Evolutionary conservation across 1,140 invertebrate genomes (phyloP).

Genomic region (Anadara kagoshimensis): DNA sequence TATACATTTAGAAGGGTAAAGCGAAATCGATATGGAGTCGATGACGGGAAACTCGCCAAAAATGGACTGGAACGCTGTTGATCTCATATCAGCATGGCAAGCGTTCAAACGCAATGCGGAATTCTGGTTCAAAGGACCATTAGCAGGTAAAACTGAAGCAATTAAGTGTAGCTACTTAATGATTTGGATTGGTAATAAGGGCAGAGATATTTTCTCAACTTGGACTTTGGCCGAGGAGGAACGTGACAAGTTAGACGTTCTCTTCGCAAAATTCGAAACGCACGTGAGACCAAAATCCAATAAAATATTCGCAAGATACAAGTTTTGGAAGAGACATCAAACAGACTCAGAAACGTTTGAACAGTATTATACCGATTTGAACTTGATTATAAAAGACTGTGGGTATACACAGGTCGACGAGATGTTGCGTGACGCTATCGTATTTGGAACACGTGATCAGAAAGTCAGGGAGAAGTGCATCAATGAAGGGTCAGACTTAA

Average conservation of each 20-base stretch:
- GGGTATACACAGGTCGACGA: conserved; percentile 26
- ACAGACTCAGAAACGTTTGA: conserved; percentile 31
- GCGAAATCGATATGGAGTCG: no score
- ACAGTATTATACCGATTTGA: conserved; percentile 39
- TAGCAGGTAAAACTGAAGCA: conserved; percentile 32
- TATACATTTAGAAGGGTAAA: no score
- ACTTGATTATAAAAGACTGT: conserved; percentile 35
- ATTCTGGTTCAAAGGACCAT: conserved; percentile 31
- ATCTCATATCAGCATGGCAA: conserved; percentile 25
- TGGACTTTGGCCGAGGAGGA: conserved; percentile 19
- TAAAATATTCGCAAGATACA: conserved; percentile 30
- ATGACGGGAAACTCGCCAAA: no score
- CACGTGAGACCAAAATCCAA: conserved; percentile 38
- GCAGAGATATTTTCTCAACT: conserved; percentile 18
- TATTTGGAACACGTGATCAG: conserved; percentile 17
- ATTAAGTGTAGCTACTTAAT: conserved; percentile 26
- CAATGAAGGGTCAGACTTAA: conserved; percentile 16
- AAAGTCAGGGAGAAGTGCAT: conserved; percentile 14
- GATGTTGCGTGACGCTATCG: conserved; percentile 38
- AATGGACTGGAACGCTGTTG: conserved; percentile 32
- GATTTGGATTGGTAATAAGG: conserved; percentile 31
- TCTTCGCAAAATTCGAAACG: conserved; percentile 19
- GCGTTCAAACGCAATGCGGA: conserved; percentile 31
- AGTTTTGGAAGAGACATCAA: conserved; percentile 28
- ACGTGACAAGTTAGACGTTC: conserved; percentile 17